These are phyloP conservation scores for Falco cherrug DNA, from an alignment of 2,797 vertebrate genomes.

Conservation along the genomic window DNA sequence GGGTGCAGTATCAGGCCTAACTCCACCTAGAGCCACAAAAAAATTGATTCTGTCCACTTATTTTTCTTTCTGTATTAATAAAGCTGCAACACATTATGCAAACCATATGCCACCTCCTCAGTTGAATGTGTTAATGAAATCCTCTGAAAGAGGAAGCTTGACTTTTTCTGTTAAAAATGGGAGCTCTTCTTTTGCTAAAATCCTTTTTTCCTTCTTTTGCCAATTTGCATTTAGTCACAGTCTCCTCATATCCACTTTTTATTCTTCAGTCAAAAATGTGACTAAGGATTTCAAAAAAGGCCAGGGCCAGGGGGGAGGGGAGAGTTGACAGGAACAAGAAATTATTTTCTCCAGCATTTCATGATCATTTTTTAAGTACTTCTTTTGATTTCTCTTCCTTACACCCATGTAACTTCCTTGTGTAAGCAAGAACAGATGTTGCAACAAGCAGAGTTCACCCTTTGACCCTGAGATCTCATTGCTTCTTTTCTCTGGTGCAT, in stretches of 20 bases:
- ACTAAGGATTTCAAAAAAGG: slow-evolving; percentile 12
- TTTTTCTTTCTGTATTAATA: slow-evolving; percentile 33
- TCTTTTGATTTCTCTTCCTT: slow-evolving; percentile 70
- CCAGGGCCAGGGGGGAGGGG: neutral
- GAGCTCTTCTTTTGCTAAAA: neutral
- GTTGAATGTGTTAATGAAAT: neutral
- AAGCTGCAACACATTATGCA: slow-evolving; percentile 14
- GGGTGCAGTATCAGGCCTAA: neutral
- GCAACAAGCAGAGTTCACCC: slow-evolving; percentile 54
- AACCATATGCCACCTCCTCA: neutral
- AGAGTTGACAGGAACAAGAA: slow-evolving; percentile 54
- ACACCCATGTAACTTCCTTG: slow-evolving; percentile 46
- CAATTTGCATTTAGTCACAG: slow-evolving; percentile 4
- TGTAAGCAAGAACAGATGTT: slow-evolving; percentile 78
- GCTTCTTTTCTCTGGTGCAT: slow-evolving; percentile 18
- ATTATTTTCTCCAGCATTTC: slow-evolving; percentile 61
- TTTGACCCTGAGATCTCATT: slow-evolving; percentile 13
- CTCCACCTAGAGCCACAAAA: neutral
- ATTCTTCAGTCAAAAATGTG: slow-evolving; percentile 13
- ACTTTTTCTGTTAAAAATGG: neutral
- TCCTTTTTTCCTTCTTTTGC: neutral
- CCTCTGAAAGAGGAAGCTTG: neutral
- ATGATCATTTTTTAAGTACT: slow-evolving; percentile 44
- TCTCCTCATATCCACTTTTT: slow-evolving; percentile 16
- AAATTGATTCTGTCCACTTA: neutral